A percentile compares a stretch with the other conserved stretches of the same genome.
Conservation (phyloP, 2,888 invertebrate genomes). For the Campoletis raptor region DNA sequence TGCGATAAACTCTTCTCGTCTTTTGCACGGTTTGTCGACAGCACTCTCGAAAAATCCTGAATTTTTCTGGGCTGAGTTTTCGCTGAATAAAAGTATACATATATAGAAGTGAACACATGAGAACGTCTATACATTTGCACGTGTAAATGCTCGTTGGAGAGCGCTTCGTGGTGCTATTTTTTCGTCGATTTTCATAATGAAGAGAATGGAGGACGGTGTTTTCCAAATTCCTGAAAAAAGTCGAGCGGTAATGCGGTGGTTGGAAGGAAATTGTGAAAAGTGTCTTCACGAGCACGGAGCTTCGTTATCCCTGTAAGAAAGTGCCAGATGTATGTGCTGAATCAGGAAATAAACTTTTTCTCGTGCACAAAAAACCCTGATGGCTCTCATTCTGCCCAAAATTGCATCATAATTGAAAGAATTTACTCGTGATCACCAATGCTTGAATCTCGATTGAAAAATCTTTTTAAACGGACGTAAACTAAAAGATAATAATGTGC, state of each 20-base stretch:
- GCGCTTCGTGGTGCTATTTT: slow-evolving; percentile 26
- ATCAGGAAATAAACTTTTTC: slow-evolving; percentile 21
- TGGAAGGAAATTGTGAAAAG: slow-evolving; percentile 29
- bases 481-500: not conserved
- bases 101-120: not conserved
- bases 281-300: slow-evolving; percentile 12
- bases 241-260: not conserved
- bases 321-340: slow-evolving; percentile 1
- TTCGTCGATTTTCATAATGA: slow-evolving; percentile 22
- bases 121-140: not conserved
- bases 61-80: slow-evolving; percentile 36
- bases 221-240: slow-evolving; percentile 9
- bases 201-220: slow-evolving; percentile 3
- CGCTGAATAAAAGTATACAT: slow-evolving; percentile 21
- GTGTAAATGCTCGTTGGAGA: slow-evolving; percentile 26
- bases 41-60: slow-evolving; percentile 36
- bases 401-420: not conserved
- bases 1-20: slow-evolving; percentile 19
- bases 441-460: not conserved
- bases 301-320: slow-evolving; percentile 44
- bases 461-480: not conserved
- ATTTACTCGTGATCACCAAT: not conserved
- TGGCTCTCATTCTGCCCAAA: not conserved
- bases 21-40: slow-evolving; percentile 25
- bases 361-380: not conserved